Evolutionary conservation across 2,888 invertebrate species (phyloP).

Genomic region (Agrotis ipsilon): DNA sequence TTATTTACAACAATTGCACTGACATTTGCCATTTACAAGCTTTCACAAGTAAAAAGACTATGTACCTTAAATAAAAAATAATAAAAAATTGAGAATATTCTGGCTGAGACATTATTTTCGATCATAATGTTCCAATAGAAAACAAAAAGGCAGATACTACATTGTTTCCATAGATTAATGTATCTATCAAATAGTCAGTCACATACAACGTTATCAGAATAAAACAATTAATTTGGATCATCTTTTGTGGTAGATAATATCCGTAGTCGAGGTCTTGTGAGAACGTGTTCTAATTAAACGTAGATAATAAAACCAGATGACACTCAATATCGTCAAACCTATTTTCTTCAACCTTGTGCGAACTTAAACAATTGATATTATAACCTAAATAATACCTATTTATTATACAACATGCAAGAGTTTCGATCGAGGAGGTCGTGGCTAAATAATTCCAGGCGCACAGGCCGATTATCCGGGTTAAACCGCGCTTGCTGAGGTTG

Average conservation of each 20-base stretch:
- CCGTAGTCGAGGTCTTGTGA: constrained; percentile 18
- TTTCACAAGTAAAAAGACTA: too few relatives aligned
- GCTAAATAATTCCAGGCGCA: too few relatives aligned
- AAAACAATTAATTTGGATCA: constrained; percentile 47
- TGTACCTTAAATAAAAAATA: too few relatives aligned
- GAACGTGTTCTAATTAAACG: constrained; percentile 33
- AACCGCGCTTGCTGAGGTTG: too few relatives aligned
- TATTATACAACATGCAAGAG: too few relatives aligned
- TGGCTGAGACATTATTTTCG: neutral
- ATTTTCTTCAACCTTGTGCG: constrained; percentile 26
- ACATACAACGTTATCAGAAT: constrained; percentile 24
- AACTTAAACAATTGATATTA: constrained; percentile 11
- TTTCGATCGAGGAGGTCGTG: too few relatives aligned
- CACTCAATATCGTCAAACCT: constrained; percentile 12
- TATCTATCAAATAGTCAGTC: constrained; percentile 29
- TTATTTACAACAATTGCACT: too few relatives aligned
- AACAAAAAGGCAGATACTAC: constrained; percentile 37
- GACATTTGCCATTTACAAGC: too few relatives aligned
- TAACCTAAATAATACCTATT: neutral
- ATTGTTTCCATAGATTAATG: constrained; percentile 32
- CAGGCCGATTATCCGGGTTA: too few relatives aligned
- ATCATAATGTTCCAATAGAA: constrained; percentile 7
- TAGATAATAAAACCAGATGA: constrained; percentile 36
- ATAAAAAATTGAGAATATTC: too few relatives aligned
- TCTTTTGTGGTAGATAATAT: constrained; percentile 10